Evolutionary conservation across 2,888 invertebrate genomes (phyloP).

Genomic region (Lithosia quadra): DNA sequence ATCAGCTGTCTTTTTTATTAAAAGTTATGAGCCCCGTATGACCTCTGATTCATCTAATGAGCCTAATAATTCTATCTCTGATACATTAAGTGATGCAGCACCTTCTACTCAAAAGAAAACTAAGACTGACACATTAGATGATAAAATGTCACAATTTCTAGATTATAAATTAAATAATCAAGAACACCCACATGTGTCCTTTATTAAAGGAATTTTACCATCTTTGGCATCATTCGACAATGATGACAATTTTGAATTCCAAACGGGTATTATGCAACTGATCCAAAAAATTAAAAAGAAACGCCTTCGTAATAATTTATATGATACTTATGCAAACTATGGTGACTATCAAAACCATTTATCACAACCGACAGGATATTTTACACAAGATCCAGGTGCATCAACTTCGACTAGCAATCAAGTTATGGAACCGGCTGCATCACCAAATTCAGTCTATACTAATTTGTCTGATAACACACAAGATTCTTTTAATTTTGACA

Average conservation of each 20-base stretch:
- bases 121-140: conserved; percentile 23
- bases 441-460: conserved; percentile 19
- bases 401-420: conserved; percentile 15
- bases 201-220: conserved; percentile 24
- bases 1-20: conserved; percentile 18
- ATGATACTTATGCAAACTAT: conserved; percentile 16
- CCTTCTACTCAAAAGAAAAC: conserved; percentile 20
- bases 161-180: conserved; percentile 17
- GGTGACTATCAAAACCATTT: conserved; percentile 14
- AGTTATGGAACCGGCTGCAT: conserved; percentile 16
- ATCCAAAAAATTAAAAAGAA: conserved; percentile 24
- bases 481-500: conserved; percentile 19
- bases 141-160: conserved; percentile 22
- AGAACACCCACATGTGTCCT: conserved; percentile 20
- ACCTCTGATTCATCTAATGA: conserved; percentile 21
- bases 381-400: conserved; percentile 18
- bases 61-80: conserved; percentile 19
- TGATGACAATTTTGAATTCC: conserved; percentile 15
- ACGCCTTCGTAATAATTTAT: conserved; percentile 19
- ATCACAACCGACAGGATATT: conserved; percentile 19
- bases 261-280: conserved; percentile 21
- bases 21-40: conserved; percentile 22
- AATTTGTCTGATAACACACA: conserved; percentile 19
- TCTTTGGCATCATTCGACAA: not conserved
- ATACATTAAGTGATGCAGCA: conserved; percentile 17